Evolutionary conservation across 2,113 vertebrate genomes (phyloP), one percentile per base, ranked within the genome.

Genomic region (Prionailurus bengalensis): DNA sequence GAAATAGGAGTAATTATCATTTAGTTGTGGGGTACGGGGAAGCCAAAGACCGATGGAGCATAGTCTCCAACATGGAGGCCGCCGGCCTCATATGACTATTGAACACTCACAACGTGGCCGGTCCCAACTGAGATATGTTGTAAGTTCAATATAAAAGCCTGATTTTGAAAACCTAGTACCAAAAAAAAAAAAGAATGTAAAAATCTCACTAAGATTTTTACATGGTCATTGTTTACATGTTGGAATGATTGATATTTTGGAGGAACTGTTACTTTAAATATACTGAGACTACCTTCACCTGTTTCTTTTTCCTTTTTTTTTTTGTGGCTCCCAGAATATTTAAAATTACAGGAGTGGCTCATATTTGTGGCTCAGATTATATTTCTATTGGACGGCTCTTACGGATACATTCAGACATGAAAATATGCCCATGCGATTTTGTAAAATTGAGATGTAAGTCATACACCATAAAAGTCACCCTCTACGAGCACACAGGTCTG

Each of bases 41-140:
- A 48, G 85, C 23, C 68, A 23, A 14, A 36, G 53, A n/a, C 39
- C 2, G n/a, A 31, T 1, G 0, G 4, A 27, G 65, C 21, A 25
- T 6, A 1, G 27, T n/a, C 53, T 39, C 31, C 15, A 12, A 0
- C 1, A 1, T 0, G 1, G 39, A 86, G 39, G 66, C 58, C 33
- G 3, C 53, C 33, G 8, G 36, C 27, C 31, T 53, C 45, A 12
- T 0, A 19, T 0, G 42, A 29, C 74, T 3, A 12, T 1, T 1
- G 58, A n/a, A 17, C 80, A 6, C 36, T 23, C 48, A 14, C 8
- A 48, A 25, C 6, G n/a, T 11, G n/a, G 81, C 74, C 2, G 0
- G 63, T 33, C 45, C 70, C 39, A 27, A 9, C 2, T 2, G 53
- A 66, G 61, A 58, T 3, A 33, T 2, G 58, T 21, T 15, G 5